phyloP scores from a whole-genome alignment of 2,797 vertebrate species.

The Xenopus petersii region DNA sequence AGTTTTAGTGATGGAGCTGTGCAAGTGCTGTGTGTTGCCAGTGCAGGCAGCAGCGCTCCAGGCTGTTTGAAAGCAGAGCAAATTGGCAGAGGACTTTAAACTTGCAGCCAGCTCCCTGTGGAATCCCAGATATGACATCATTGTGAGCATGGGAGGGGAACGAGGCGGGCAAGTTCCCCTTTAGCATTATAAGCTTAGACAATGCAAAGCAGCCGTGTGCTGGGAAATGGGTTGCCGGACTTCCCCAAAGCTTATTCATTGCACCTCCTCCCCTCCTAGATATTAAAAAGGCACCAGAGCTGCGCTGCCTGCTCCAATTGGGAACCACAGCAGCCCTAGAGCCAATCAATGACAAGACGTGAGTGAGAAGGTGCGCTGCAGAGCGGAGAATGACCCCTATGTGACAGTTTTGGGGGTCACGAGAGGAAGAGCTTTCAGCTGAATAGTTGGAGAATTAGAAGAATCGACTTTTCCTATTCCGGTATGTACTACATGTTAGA shows the following conservation, averaged over 20 bases:
- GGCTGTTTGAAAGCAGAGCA: background rate
- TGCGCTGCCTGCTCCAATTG: background rate
- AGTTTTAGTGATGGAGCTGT: too few species aligned
- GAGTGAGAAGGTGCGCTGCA: too few species aligned
- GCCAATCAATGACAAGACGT: background rate
- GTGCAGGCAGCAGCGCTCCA: background rate
- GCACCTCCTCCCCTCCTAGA: background rate
- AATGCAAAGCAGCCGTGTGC: conserved; percentile 15
- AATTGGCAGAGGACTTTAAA: conserved; percentile 26
- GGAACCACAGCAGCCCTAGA: background rate
- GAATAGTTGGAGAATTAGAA: too few species aligned
- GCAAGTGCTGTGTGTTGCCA: background rate
- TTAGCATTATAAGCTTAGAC: background rate
- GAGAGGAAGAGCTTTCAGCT: conserved; percentile 2
- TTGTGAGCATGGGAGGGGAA: conserved; percentile 13
- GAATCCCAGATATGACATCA: conserved; percentile 39
- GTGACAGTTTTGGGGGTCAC: background rate
- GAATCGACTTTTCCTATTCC: too few species aligned
- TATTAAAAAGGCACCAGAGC: conserved; percentile 8
- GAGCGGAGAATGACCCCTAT: too few species aligned
- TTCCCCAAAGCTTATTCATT: background rate
- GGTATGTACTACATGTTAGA: too few species aligned
- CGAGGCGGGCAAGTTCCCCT: background rate
- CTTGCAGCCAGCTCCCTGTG: conserved; percentile 6
- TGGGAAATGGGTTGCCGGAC: conserved; percentile 18